phyloP scores from a whole-genome alignment of 2,888 invertebrate genomes.

The Platycheirus albimanus region DNA sequence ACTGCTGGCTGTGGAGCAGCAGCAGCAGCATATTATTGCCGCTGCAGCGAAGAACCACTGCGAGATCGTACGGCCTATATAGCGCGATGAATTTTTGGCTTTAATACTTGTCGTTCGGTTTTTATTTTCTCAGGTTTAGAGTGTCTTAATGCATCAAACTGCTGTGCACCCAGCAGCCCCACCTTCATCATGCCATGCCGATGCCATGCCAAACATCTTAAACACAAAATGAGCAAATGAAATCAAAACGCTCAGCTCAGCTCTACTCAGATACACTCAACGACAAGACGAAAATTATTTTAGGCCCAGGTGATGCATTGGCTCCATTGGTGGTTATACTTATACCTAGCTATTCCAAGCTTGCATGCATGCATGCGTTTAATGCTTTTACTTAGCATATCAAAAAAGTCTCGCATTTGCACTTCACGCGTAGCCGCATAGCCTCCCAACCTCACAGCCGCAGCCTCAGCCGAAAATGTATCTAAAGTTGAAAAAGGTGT shows the following conservation, averaged over 20 bases:
- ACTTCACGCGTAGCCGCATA: constrained; percentile 46
- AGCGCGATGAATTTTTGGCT: constrained; percentile 55
- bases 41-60: constrained; percentile 71
- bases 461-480: constrained; percentile 25
- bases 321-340: constrained; percentile 27
- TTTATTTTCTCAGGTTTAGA: constrained; percentile 60
- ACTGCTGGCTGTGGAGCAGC: too few relatives aligned
- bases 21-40: constrained; percentile 69
- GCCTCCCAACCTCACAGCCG: too few relatives aligned
- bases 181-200: constrained; percentile 64
- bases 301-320: constrained; percentile 68
- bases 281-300: constrained; percentile 30
- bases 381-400: constrained; percentile 61
- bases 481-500: constrained; percentile 58
- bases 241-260: constrained; percentile 62
- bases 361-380: constrained; percentile 59
- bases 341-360: too few relatives aligned
- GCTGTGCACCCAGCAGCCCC: constrained; percentile 69
- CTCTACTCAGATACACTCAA: constrained; percentile 55
- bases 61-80: constrained; percentile 64
- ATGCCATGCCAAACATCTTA: constrained; percentile 54
- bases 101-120: constrained; percentile 62
- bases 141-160: constrained; percentile 68
- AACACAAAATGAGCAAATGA: constrained; percentile 58
- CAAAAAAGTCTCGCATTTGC: constrained; percentile 41